Evolutionary conservation across 2,797 vertebrate genomes (phyloP).

Genomic region (Crenichthys baileyi): DNA sequence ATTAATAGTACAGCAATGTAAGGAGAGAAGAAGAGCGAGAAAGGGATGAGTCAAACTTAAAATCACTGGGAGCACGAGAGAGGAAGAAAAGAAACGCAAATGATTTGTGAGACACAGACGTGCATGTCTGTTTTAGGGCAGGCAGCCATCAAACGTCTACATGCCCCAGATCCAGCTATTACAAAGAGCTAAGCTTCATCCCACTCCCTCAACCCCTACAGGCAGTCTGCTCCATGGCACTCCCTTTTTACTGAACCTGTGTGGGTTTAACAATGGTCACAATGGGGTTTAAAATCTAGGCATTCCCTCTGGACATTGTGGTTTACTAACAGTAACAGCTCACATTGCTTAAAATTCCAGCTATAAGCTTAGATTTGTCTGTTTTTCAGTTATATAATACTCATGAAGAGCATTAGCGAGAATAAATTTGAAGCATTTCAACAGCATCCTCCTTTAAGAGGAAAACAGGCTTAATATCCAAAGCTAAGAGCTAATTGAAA

Average conservation of each 20-base stretch:
- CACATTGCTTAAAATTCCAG: conserved; percentile 46
- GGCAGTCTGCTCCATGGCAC: conserved; percentile 52
- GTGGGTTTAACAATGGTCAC: conserved; percentile 70
- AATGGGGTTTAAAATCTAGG: conserved; percentile 64
- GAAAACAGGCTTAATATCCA: conserved; percentile 43
- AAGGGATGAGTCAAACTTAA: conserved; percentile 16
- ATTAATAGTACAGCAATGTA: conserved; percentile 66
- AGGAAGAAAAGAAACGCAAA: conserved; percentile 23
- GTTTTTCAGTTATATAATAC: conserved; percentile 54
- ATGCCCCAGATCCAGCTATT: conserved; percentile 53
- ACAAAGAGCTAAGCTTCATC: conserved; percentile 60
- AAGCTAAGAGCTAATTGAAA: conserved; percentile 53
- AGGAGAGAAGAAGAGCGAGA: conserved; percentile 13
- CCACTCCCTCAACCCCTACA: conserved; percentile 60
- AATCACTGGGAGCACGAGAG: conserved; percentile 18
- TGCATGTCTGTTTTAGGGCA: conserved; percentile 62
- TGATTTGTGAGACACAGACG: conserved; percentile 25
- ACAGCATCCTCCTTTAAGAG: conserved; percentile 42
- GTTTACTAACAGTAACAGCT: conserved; percentile 60
- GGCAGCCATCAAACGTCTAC: conserved; percentile 43
- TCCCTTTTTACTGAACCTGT: conserved; percentile 71
- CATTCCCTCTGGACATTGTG: conserved; percentile 65
- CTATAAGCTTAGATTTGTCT: conserved; percentile 49
- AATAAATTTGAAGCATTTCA: conserved; percentile 41
- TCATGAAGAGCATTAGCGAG: conserved; percentile 50